These are phyloP conservation scores for Carollia perspicillata DNA, from an alignment of 2,113 vertebrate species.

Conservation along the genomic window DNA sequence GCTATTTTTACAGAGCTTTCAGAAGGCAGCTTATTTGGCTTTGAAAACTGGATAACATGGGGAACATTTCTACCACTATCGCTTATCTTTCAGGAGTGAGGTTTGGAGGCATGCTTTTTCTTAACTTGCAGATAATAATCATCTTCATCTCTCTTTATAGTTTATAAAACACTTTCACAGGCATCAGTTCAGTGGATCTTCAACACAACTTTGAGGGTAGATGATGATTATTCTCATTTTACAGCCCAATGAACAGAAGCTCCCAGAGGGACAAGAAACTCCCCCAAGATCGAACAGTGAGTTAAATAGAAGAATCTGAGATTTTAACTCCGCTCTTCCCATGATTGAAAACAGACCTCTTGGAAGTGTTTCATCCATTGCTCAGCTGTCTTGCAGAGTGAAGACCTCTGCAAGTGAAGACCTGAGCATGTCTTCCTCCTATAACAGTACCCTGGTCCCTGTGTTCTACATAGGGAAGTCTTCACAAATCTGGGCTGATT, in stretches of 20 bases:
- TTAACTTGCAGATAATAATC: conserved; percentile 2
- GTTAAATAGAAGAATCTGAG: background rate
- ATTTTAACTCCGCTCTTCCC: background rate
- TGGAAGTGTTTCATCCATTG: background rate
- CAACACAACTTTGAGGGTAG: background rate
- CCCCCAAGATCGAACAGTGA: background rate
- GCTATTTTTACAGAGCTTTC: background rate
- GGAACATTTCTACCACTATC: background rate
- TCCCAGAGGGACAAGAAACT: background rate
- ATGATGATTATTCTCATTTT: conserved; percentile 24
- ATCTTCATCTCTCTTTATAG: background rate
- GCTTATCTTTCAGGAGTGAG: background rate
- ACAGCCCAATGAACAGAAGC: background rate
- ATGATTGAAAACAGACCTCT: background rate
- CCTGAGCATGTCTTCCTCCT: background rate
- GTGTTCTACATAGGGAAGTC: background rate
- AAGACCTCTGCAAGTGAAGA: background rate
- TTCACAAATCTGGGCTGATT: background rate
- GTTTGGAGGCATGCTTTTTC: background rate
- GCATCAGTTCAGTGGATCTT: background rate
- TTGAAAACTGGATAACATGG: background rate
- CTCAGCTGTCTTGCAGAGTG: background rate
- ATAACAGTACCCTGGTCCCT: background rate
- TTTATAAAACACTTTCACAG: conserved; percentile 27
- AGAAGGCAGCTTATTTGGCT: background rate